Evolutionary conservation across 2,113 vertebrate genomes (phyloP).

Genomic region (Catharus bicknelli): DNA sequence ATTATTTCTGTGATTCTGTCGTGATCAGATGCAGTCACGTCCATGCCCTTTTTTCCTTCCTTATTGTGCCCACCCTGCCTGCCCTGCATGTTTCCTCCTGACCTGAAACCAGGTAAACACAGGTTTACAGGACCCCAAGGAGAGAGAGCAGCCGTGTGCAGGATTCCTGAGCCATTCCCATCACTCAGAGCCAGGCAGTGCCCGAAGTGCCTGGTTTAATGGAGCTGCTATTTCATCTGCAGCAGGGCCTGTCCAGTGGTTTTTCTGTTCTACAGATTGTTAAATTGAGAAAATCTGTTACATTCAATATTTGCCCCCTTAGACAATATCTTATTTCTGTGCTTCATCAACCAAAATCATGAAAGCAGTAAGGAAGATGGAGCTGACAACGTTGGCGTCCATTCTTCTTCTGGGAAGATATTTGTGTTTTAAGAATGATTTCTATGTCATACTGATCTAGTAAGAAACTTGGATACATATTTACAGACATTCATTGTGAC

Average conservation of each 20-base stretch:
- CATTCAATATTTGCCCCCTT: neutral
- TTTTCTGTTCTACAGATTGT: neutral
- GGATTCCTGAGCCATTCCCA: neutral
- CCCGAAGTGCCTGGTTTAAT: neutral
- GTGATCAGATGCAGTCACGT: rapidly evolving
- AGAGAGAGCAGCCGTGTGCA: neutral
- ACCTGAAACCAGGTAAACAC: rapidly evolving
- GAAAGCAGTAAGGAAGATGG: neutral
- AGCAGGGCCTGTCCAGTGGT: neutral
- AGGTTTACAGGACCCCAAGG: neutral
- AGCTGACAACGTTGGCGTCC: neutral
- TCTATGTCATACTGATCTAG: neutral
- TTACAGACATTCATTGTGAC: slow-evolving; percentile 56
- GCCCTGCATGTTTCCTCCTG: neutral
- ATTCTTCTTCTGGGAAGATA: neutral
- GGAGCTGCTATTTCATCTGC: neutral
- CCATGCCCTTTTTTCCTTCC: rapidly evolving
- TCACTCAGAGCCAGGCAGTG: neutral
- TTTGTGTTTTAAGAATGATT: neutral
- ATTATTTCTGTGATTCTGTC: neutral
- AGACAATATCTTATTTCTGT: neutral
- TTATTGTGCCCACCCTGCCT: neutral
- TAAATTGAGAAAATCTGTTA: neutral
- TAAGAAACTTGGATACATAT: slow-evolving; percentile 27
- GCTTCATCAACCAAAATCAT: neutral